Percentiles rank a stretch among this genome's conserved stretches.
Conservation (phyloP, 30 jellyfish, hydroid and myxozoan species). For the Cassiopea andromeda region DNA sequence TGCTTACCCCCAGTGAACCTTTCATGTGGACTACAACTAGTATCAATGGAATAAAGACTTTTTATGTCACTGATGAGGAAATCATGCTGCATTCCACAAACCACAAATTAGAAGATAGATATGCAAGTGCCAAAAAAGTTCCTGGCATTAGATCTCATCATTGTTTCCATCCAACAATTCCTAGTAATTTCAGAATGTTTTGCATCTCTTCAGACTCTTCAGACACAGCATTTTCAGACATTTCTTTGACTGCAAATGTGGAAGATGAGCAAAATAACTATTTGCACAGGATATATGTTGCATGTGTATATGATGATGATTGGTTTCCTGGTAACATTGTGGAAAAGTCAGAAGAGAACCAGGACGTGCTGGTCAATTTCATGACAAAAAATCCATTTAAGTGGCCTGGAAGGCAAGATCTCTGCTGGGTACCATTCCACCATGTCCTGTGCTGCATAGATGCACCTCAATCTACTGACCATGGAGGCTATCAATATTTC, state of each 20-base stretch:
- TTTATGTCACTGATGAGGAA: not conserved
- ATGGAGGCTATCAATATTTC: not conserved
- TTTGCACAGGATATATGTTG: not conserved
- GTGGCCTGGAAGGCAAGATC: slow-evolving; percentile 15
- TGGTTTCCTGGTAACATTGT: not conserved
- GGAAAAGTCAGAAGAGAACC: slow-evolving; percentile 21
- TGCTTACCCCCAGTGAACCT: not conserved
- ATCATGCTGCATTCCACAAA: not conserved
- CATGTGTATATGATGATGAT: slow-evolving; percentile 7
- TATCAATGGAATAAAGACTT: not conserved
- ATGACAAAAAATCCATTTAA: slow-evolving; percentile 4
- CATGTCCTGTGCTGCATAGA: not conserved
- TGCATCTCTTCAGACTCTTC: slow-evolving; percentile 22
- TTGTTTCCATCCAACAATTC: slow-evolving; percentile 4
- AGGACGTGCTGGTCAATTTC: slow-evolving; percentile 12
- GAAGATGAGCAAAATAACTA: not conserved
- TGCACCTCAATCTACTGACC: not conserved
- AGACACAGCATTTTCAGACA: slow-evolving; percentile 1
- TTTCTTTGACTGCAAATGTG: slow-evolving; percentile 10
- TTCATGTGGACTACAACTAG: not conserved
- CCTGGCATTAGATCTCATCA: slow-evolving; percentile 8
- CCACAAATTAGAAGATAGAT: not conserved
- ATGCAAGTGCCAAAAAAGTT: not conserved
- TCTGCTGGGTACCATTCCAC: not conserved
- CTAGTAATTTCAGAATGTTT: not conserved